phyloP scores from a whole-genome alignment of 2,797 vertebrate species.

The Catamblyrhynchus diadema region DNA sequence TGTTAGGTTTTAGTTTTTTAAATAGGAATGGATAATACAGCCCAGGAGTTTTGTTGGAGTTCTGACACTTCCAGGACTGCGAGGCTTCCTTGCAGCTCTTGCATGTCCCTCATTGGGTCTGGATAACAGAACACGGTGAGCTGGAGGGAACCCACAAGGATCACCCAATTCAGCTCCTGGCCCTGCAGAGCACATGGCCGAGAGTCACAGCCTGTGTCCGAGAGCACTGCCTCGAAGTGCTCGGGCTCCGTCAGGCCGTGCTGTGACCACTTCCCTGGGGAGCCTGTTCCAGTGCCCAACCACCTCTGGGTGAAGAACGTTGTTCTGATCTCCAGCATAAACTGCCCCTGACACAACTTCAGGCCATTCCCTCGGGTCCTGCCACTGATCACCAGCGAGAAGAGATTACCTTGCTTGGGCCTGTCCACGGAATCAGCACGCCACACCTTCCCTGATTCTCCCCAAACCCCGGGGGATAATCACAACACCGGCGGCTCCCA shows the following conservation, averaged over 20 bases:
- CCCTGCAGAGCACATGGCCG: background rate
- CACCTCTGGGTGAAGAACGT: background rate
- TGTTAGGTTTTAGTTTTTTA: background rate
- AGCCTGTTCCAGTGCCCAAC: background rate
- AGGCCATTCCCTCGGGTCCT: background rate
- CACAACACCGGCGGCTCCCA: background rate
- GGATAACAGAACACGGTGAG: background rate
- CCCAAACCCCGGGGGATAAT: background rate
- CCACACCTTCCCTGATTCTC: background rate
- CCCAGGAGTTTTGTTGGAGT: background rate
- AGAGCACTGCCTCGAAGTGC: fast-evolving
- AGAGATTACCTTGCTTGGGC: background rate
- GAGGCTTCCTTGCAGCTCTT: background rate
- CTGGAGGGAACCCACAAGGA: background rate
- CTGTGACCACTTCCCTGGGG: background rate
- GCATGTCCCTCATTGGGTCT: background rate
- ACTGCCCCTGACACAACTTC: background rate
- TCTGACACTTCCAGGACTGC: background rate
- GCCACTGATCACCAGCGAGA: fast-evolving
- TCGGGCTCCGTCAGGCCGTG: fast-evolving
- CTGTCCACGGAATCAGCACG: background rate
- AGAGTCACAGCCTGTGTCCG: fast-evolving
- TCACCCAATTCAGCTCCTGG: fast-evolving
- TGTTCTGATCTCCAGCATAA: fast-evolving
- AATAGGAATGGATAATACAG: background rate